Evolutionary conservation across 2,113 vertebrate genomes (phyloP).

Genomic region (Ageneiosus marmoratus): DNA sequence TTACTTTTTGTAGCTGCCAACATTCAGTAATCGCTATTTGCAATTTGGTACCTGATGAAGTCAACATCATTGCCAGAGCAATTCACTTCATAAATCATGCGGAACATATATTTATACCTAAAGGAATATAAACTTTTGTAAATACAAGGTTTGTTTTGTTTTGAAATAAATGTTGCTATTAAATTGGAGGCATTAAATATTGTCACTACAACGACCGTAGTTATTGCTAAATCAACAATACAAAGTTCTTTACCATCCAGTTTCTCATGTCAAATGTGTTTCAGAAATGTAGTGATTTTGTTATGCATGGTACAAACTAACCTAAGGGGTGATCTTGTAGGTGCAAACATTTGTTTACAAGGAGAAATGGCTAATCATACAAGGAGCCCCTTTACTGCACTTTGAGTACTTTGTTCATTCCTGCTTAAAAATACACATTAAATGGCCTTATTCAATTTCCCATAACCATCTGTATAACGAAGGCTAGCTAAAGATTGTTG

Average conservation of each 20-base stretch:
- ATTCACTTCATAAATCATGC: not conserved
- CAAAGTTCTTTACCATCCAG: not conserved
- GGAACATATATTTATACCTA: not conserved
- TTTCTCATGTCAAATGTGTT: not conserved
- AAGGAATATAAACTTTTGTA: not conserved
- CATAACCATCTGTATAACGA: not conserved
- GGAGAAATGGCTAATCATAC: not conserved
- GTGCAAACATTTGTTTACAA: slow-evolving; percentile 10
- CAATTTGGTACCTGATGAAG: not conserved
- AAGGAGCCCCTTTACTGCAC: not conserved
- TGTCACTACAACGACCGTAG: not conserved
- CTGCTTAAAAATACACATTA: slow-evolving; percentile 12
- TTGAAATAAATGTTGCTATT: not conserved
- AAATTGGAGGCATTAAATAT: not conserved
- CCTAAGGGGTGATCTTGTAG: not conserved
- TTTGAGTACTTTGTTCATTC: slow-evolving; percentile 24
- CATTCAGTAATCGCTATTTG: not conserved
- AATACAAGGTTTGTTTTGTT: not conserved
- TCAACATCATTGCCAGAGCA: not conserved
- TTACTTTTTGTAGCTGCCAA: not conserved
- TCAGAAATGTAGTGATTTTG: not conserved
- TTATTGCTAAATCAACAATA: not conserved
- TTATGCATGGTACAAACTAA: not conserved
- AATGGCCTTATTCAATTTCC: not conserved
- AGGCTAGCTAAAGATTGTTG: not conserved